A percentile compares a stretch with the other conserved stretches of the same genome.
Conservation (phyloP, 2,888 invertebrate species). For the Reticulitermes lucifugus region DNA sequence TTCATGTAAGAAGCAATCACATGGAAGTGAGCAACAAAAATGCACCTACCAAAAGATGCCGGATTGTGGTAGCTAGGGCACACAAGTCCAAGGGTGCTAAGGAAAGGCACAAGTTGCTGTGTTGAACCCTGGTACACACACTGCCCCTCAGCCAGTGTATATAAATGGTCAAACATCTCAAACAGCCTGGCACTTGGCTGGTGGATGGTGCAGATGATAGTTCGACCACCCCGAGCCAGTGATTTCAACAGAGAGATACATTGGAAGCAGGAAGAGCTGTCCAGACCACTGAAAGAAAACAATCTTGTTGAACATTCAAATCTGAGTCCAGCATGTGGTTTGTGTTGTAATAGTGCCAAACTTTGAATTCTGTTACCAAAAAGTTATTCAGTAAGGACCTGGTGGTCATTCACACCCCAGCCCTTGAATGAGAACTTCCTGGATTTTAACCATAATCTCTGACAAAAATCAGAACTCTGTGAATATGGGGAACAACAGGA, state of each 20-base stretch:
- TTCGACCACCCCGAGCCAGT: slow-evolving; percentile 89
- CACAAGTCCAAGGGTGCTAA: slow-evolving; percentile 83
- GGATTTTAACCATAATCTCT: no score
- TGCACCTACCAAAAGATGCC: slow-evolving; percentile 83
- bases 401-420: no score
- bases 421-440: no score
- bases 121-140: slow-evolving; percentile 95
- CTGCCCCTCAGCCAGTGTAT: slow-evolving; percentile 93
- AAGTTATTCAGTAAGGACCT: no score
- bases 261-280: slow-evolving; percentile 95
- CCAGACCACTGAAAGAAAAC: slow-evolving; percentile 79
- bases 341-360: no score
- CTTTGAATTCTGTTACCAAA: no score
- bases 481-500: no score
- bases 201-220: slow-evolving; percentile 96
- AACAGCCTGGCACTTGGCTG: slow-evolving; percentile 97
- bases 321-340: no score
- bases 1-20: no score
- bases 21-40: no score
- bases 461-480: no score
- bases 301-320: not conserved
- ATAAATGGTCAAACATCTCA: slow-evolving; percentile 96
- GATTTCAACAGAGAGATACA: slow-evolving; percentile 91
- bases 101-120: slow-evolving; percentile 83
- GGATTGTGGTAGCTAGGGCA: slow-evolving; percentile 98